Percentiles rank a stretch among this genome's conserved stretches.
phyloP scores from a whole-genome alignment of 1,140 invertebrate genomes.

The Rhagoletis pomonella region DNA sequence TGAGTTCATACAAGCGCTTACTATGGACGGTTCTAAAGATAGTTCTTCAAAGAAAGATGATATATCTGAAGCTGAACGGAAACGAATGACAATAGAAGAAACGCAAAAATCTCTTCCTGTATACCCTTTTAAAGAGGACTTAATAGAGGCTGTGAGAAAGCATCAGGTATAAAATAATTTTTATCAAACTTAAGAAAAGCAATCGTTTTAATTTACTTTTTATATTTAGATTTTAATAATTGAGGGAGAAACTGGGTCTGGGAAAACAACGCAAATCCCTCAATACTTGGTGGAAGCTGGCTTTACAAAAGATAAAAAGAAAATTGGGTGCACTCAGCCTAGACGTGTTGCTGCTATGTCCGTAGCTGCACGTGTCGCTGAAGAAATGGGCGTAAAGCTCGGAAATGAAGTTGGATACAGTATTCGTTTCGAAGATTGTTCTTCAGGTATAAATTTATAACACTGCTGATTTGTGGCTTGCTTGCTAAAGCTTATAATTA shows the following conservation, averaged over 20 bases:
- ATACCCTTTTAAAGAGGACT: constrained; percentile 92
- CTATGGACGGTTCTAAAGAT: constrained; percentile 87
- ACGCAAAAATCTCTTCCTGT: constrained; percentile 95
- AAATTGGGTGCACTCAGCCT: constrained; percentile 97
- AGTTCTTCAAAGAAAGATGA: constrained; percentile 78
- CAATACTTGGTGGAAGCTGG: constrained; percentile 97
- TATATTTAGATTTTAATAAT: constrained; percentile 87
- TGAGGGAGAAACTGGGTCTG: constrained; percentile 98
- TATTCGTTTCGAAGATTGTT: constrained; percentile 99
- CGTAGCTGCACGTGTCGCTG: constrained; percentile 98
- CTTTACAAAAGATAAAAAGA: constrained; percentile 87
- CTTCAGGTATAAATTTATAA: constrained; percentile 77
- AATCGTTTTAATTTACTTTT: background rate
- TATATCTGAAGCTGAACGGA: constrained; percentile 82
- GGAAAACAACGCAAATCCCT: constrained; percentile 99
- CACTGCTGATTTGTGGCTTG: background rate
- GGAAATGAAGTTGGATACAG: constrained; percentile 99
- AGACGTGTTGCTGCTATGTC: constrained; percentile 99
- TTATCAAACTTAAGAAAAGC: background rate
- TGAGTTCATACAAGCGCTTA: constrained; percentile 96
- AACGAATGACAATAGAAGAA: constrained; percentile 92
- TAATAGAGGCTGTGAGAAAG: constrained; percentile 90
- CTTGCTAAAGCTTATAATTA: background rate
- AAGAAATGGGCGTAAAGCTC: constrained; percentile 99
- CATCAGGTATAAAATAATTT: constrained; percentile 83